Conservation (phyloP, 2,888 invertebrate genomes). For the Prenolepis imparis region DNA sequence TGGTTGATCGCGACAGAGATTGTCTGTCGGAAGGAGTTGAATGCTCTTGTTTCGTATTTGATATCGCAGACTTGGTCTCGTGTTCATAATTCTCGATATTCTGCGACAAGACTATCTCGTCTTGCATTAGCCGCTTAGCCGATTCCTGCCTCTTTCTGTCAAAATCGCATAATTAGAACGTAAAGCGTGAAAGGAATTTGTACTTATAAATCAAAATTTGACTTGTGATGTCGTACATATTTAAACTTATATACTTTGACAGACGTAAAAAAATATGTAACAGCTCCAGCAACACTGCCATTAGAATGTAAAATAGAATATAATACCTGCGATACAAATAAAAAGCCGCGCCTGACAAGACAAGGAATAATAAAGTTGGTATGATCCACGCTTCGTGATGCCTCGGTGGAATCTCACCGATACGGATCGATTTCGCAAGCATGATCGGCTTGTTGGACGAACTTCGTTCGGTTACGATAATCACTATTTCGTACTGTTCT, state of each 20-base stretch:
- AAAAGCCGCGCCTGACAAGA: conserved; percentile 6
- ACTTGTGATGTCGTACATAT: not conserved
- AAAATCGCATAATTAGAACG: not conserved
- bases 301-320: not conserved
- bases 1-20: conserved; percentile 31
- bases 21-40: conserved; percentile 35
- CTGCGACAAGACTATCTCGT: conserved; percentile 50
- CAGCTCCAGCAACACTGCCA: not conserved
- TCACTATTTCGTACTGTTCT: conserved; percentile 65
- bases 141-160: conserved; percentile 44
- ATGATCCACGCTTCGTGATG: conserved; percentile 65
- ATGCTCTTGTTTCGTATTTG: conserved; percentile 27
- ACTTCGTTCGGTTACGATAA: conserved; percentile 53
- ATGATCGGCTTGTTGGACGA: conserved; percentile 46
- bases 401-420: conserved; percentile 57
- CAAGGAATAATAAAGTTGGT: conserved; percentile 59
- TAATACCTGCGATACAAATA: conserved; percentile 64
- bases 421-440: conserved; percentile 47
- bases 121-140: not conserved
- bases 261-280: not conserved
- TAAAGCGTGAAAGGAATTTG: not conserved
- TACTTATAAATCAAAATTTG: not conserved
- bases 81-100: conserved; percentile 17
- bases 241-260: not conserved
- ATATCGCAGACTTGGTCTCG: conserved; percentile 14